Base-by-base conservation (phyloP, 2,888 invertebrate genomes). In the Tromatobia lineatoria region DNA sequence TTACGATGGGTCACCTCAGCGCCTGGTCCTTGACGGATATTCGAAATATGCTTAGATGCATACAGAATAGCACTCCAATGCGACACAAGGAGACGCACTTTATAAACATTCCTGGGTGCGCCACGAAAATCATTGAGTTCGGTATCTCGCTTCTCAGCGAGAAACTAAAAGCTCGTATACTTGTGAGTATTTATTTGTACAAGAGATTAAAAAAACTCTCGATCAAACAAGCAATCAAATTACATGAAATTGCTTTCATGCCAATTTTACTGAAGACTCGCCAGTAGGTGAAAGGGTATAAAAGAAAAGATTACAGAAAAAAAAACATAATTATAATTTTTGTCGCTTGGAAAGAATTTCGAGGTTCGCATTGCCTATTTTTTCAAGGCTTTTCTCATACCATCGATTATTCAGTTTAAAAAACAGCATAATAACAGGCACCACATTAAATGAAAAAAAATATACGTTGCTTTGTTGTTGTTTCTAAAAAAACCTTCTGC, bases 1-100 rank as follows among this genome's bases (percentile, higher is more conserved):
- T 98, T 94, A 96, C 96, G 90, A 97, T 97, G 97, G 96, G 97
- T 0, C 97, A 97, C 88, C 95, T 97, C 47, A 97, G 97, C 85
- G 95, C 97, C 25, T 98, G 97, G 97, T 97, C 97, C 0, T 94
- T 98, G 34, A 96, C 95, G 45, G 97, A 98, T 90, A 96, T 98
- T 75, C 95, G 96, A 78, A 95, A 96, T 90, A 96, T 97, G 94
- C 94, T 97, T 47, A 96, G 96, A 90, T 97, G 97, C 91, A 96
- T 97, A 91, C 97, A 97, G 95, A 97, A 97, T 92, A 97, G 98
- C 1, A 97, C 98, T 20, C 98, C 98, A 2, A 97, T 98, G 97
- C 95, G 98, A 25, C 98, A 98, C 94, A 98, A 98, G 93, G 96
- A 97, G 88, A 97, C 98, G 0, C 98, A 98, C 92, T 97, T 98